A percentile compares a stretch with the other conserved stretches of the same genome.
phyloP scores from a whole-genome alignment of 2,797 vertebrate genomes.

The Lerista edwardsae region DNA sequence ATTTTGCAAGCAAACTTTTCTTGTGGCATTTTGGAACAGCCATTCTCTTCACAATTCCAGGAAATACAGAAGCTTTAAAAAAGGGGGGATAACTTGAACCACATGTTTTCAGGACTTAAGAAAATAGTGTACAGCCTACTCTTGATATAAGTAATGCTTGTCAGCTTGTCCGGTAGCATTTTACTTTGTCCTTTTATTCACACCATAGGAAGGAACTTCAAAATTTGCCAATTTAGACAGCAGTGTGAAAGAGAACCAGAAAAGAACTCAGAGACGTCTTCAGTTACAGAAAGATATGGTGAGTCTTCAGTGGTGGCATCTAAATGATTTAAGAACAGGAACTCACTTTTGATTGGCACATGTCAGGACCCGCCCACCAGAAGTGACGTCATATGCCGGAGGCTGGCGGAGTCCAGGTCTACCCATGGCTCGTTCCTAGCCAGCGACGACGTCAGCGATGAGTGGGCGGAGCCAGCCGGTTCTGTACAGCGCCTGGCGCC shows the following conservation, averaged over 20 bases:
- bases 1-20: constrained; percentile 28
- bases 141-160: constrained; percentile 12
- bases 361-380: too few relatives aligned
- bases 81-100: neutral
- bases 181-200: constrained; percentile 26
- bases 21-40: neutral
- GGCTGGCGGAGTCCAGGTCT: too few relatives aligned
- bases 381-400: too few relatives aligned
- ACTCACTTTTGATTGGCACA: too few relatives aligned
- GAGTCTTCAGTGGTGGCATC: too few relatives aligned
- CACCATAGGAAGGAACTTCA: constrained; percentile 91
- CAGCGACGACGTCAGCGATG: too few relatives aligned
- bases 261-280: constrained; percentile 89
- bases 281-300: constrained; percentile 94
- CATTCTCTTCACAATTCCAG: constrained; percentile 13
- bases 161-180: neutral
- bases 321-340: too few relatives aligned
- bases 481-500: too few relatives aligned
- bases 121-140: neutral
- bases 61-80: rapidly evolving
- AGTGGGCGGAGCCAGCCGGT: too few relatives aligned
- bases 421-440: too few relatives aligned
- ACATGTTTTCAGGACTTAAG: neutral
- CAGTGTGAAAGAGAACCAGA: constrained; percentile 94
- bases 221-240: constrained; percentile 95